Base-by-base conservation (phyloP, 1,140 invertebrate genomes). In the Pseudobourletiella spinata region DNA sequence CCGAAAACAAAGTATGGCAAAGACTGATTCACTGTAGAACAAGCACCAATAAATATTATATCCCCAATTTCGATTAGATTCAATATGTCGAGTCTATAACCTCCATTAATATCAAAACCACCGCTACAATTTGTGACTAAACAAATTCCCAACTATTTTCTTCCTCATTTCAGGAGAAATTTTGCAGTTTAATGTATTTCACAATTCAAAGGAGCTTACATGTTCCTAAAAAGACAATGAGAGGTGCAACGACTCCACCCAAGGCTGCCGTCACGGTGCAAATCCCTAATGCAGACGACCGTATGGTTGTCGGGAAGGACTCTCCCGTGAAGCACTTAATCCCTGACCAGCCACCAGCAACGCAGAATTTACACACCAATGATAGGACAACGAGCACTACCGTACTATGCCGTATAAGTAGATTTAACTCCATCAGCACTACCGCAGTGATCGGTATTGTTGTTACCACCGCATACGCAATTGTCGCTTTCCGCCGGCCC, bases 1-100 rank as follows among this genome's bases (percentile, higher is more conserved):
- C 63, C 52, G 28, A 61, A 65, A 22, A 50, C 43, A 3, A 65
- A 56, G 55, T 61, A 65, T 4, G 58, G 63, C 6, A 30, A 22
- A 16, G 57, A 30, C 26, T 30, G 44, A 20, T 59, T 32, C 4
- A 59, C 57, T 59, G 28, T 3, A 59, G n/a, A 59, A n/a, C 15
- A 2, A 58, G 30, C 18, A 26, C 42, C 15, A 43, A 42, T 24
- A 22, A 1, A 18, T 4, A 29, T 16, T 32, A 32, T n/a, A 32
- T 35, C 20, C 3, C n/a, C 6, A 56, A 2, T 8, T 29, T 56
- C 39, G 11, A 14, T 29, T 4, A 56, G 15, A 15, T 32, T 56
- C 3, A 32, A 6, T 48, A 8, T 22, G 54, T n/a, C 30, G 29
- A 14, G 25, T 25, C 24, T 6, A 52, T 22, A 25, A 52, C 24